phyloP scores from a whole-genome alignment of 2,113 vertebrate genomes.

The Suricata suricatta region DNA sequence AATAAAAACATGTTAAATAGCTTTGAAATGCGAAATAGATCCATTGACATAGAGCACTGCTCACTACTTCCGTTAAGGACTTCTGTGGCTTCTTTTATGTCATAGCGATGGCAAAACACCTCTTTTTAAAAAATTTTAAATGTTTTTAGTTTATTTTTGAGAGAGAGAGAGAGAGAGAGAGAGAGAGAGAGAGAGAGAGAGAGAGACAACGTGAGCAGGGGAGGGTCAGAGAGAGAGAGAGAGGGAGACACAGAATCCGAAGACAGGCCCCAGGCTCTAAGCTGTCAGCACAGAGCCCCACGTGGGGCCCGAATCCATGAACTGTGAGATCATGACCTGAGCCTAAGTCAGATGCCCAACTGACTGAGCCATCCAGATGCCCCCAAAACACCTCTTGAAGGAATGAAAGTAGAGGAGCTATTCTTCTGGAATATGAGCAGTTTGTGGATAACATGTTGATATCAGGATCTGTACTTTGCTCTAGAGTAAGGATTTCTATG shows the following conservation, averaged over 20 bases:
- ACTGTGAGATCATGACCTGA: too few species aligned
- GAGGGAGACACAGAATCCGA: too few species aligned
- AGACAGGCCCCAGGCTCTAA: too few species aligned
- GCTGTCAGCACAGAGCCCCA: too few species aligned
- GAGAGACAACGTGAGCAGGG: too few species aligned
- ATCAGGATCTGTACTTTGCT: background rate
- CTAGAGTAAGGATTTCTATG: background rate
- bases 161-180: too few species aligned
- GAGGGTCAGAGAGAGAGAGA: too few species aligned
- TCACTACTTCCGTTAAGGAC: background rate
- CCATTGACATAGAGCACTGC: background rate
- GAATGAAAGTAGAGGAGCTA: background rate
- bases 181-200: too few species aligned
- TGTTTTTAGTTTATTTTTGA: too few species aligned
- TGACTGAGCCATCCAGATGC: too few species aligned
- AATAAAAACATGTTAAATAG: background rate
- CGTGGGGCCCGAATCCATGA: too few species aligned
- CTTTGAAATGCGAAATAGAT: constrained; percentile 27
- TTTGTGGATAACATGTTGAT: background rate
- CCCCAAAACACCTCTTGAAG: background rate
- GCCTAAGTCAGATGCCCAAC: too few species aligned
- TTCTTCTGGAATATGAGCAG: background rate
- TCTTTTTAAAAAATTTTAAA: background rate
- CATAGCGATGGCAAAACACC: background rate
- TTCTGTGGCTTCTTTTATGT: background rate